Percentiles rank a stretch among this genome's conserved stretches.
Conservation (phyloP, 1,140 invertebrate species). For the Archivesica marissinica region DNA sequence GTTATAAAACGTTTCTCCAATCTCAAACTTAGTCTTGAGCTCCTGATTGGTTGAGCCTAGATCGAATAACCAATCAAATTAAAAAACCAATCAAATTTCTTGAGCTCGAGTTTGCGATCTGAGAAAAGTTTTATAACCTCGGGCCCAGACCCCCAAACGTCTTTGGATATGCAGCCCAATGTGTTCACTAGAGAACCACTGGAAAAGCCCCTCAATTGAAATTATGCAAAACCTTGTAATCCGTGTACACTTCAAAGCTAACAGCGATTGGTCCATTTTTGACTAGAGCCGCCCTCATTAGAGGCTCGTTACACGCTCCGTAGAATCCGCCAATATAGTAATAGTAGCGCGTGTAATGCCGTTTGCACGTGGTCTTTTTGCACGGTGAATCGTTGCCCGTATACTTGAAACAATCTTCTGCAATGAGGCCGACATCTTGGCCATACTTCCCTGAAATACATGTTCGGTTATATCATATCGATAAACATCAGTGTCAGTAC, state of each 20-base stretch:
- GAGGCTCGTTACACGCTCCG: slow-evolving; percentile 85
- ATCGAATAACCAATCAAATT: too few relatives aligned
- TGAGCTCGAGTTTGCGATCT: too few relatives aligned
- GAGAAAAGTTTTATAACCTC: too few relatives aligned
- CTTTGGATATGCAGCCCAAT: too few relatives aligned
- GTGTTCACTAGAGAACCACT: too few relatives aligned
- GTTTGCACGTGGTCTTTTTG: slow-evolving; percentile 72
- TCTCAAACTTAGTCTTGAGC: too few relatives aligned
- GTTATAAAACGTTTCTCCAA: too few relatives aligned
- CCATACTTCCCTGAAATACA: slow-evolving; percentile 82
- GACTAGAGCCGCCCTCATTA: slow-evolving; percentile 85
- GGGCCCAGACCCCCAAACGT: too few relatives aligned
- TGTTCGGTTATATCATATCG: too few relatives aligned
- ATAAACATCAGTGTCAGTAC: too few relatives aligned
- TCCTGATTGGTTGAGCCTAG: too few relatives aligned
- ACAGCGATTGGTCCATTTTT: slow-evolving; percentile 86
- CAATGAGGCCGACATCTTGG: slow-evolving; percentile 84
- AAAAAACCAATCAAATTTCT: too few relatives aligned
- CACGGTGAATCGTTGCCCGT: slow-evolving; percentile 75
- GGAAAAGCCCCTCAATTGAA: neutral
- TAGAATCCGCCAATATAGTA: slow-evolving; percentile 84
- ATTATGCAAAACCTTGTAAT: slow-evolving; percentile 74
- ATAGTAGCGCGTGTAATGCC: slow-evolving; percentile 83
- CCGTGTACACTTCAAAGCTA: slow-evolving; percentile 84
- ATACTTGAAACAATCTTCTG: slow-evolving; percentile 84